Conservation (phyloP, 1,140 invertebrate species). For the Zeugodacus cucurbitae region DNA sequence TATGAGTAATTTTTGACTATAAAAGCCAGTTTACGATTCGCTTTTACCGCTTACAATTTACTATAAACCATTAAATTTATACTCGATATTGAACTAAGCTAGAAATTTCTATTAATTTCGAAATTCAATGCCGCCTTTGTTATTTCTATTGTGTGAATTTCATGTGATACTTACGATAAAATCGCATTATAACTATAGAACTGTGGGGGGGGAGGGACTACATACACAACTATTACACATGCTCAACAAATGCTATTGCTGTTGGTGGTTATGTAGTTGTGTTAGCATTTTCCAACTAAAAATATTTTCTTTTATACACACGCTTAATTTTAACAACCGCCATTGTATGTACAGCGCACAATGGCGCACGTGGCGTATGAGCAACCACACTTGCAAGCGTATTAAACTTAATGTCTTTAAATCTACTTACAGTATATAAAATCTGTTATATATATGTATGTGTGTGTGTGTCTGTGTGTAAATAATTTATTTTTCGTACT, state of each 20-base stretch:
- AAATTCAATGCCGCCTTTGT: not conserved
- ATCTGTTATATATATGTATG: not conserved
- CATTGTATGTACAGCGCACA: not conserved
- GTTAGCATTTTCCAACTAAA: not conserved
- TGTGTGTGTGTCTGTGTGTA: not conserved
- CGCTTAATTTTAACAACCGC: not conserved
- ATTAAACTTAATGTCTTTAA: not conserved
- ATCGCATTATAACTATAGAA: not conserved
- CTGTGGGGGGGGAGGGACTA: not conserved
- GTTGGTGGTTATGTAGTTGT: not conserved
- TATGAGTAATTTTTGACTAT: not conserved
- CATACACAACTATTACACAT: not conserved
- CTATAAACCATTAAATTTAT: not conserved
- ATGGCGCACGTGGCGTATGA: not conserved
- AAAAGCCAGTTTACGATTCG: not conserved
- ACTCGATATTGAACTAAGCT: not conserved
- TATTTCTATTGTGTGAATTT: not conserved
- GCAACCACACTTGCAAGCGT: not conserved
- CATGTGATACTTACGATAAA: not conserved
- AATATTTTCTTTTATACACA: not conserved
- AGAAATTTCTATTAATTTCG: not conserved
- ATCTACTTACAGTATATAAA: not conserved
- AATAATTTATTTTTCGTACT: not conserved
- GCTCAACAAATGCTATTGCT: not conserved
- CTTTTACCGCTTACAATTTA: not conserved